Evolutionary conservation across 2,113 vertebrate genomes (phyloP), one percentile per base, ranked within the genome.

Genomic region (Heloderma charlesbogerti): DNA sequence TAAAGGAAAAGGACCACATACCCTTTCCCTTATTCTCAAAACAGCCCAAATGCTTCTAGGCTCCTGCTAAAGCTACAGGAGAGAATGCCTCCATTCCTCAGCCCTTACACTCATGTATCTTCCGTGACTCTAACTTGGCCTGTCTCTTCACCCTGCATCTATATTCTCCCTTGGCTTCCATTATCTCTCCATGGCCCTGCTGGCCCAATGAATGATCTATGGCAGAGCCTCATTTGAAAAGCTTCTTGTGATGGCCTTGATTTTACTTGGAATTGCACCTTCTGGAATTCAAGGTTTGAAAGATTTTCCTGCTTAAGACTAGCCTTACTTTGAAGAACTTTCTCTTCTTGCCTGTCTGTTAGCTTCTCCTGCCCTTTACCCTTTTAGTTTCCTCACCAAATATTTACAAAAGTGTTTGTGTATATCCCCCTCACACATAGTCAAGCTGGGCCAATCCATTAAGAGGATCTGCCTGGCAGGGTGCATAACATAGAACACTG

Each of bases 341-440:
- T 78, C 15, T 69, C 34, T 85, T 84, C 43, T 51, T 54, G 83
- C 8, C 74, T 18, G 13, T 79, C 4, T 37, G 15, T 37, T 72
- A 60, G 9, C 16, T 51, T 87, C 12, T 74, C 60, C 40, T 88
- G 16, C 57, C 27, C 72, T 74, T 40, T 78, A 63, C 9, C 57
- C 37, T 88, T 88, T 88, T 75, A 79, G 27, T n/a, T 79, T 79
- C 75, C 75, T 87, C 45, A 22, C 27, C 72, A 78, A 88, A 88
- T 88, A 78, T 78, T 78, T 88, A 78, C 54, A 88, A 25, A 77
- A 22, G 72, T 77, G 37, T 77, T 87, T 87, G 86, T 63, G 6
- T 77, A 77, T 77, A 43, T 87, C 86, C 66, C 3, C 34, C 71
- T 20, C 40, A 88, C 57, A 31, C 51, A 78, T 7, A 66, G 72